Evolutionary conservation across 2,113 vertebrate species (phyloP).

Genomic region (Strix aluco): DNA sequence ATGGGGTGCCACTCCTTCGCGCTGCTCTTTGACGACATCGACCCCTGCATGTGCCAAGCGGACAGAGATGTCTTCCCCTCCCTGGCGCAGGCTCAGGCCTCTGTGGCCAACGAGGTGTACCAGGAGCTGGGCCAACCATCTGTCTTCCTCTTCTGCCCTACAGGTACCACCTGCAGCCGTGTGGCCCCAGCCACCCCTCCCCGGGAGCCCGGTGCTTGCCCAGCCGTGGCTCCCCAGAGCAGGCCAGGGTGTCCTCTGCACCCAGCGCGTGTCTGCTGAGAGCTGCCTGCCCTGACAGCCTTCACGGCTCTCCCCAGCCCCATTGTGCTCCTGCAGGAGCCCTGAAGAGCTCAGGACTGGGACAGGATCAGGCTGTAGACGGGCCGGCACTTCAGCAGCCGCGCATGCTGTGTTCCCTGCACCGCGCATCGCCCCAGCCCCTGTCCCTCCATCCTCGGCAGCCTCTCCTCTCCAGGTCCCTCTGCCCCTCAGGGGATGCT

Average conservation of each 20-base stretch:
- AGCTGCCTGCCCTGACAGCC: background rate
- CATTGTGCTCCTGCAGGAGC: background rate
- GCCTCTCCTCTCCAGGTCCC: background rate
- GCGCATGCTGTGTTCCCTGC: background rate
- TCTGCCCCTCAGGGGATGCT: background rate
- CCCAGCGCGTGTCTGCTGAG: background rate
- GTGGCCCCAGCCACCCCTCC: background rate
- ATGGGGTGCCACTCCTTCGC: constrained; percentile 85
- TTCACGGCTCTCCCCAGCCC: background rate
- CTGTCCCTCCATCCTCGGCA: fast-evolving
- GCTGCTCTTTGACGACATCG: constrained; percentile 87
- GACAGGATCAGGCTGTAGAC: background rate
- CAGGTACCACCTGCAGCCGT: constrained; percentile 64
- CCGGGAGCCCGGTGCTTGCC: background rate
- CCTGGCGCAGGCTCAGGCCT: constrained; percentile 86
- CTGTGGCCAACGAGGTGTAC: constrained; percentile 84
- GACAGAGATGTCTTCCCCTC: constrained; percentile 85
- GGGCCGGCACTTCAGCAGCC: background rate
- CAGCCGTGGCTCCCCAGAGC: background rate
- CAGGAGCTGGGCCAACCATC: constrained; percentile 81
- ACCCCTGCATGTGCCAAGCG: constrained; percentile 86
- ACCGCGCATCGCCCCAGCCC: fast-evolving
- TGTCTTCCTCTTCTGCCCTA: constrained; percentile 88
- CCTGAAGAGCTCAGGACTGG: background rate
- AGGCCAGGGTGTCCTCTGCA: background rate